Evolutionary conservation across 2,797 vertebrate species (phyloP).

Genomic region (Amblyraja radiata): DNA sequence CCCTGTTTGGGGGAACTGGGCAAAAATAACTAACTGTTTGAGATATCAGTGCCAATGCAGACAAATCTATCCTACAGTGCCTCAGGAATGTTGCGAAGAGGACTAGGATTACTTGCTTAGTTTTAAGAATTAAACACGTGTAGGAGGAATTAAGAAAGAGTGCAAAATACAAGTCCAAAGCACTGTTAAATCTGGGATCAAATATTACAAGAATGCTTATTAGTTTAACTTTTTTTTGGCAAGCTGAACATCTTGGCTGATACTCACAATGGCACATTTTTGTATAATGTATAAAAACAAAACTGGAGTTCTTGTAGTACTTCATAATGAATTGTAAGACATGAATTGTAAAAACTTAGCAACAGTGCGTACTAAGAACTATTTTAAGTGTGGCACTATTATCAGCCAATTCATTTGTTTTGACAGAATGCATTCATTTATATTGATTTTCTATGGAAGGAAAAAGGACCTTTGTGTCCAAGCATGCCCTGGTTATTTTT

Average conservation of each 20-base stretch:
- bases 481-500: constrained; percentile 18
- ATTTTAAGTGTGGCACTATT: background rate
- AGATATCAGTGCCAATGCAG: background rate
- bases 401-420: background rate
- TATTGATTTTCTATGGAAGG: background rate
- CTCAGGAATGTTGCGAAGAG: background rate
- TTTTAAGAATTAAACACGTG: background rate
- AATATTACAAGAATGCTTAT: constrained; percentile 36
- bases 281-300: background rate
- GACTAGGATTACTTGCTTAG: background rate
- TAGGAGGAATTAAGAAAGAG: background rate
- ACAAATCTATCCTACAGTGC: background rate
- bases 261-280: background rate
- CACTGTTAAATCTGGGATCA: constrained; percentile 26
- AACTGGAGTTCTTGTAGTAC: background rate
- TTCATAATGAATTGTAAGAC: constrained; percentile 20
- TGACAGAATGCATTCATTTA: constrained; percentile 6
- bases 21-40: background rate
- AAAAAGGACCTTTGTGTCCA: constrained; percentile 4
- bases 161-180: constrained; percentile 10
- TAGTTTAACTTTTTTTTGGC: constrained; percentile 20
- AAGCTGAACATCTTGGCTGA: background rate
- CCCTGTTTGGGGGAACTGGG: background rate
- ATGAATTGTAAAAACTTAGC: background rate
- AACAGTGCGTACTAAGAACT: background rate